Percentiles rank a stretch among this genome's conserved stretches.
These are phyloP conservation scores for Lydus trimaculatus DNA, from an alignment of 2,888 invertebrate species.

Conservation along the genomic window DNA sequence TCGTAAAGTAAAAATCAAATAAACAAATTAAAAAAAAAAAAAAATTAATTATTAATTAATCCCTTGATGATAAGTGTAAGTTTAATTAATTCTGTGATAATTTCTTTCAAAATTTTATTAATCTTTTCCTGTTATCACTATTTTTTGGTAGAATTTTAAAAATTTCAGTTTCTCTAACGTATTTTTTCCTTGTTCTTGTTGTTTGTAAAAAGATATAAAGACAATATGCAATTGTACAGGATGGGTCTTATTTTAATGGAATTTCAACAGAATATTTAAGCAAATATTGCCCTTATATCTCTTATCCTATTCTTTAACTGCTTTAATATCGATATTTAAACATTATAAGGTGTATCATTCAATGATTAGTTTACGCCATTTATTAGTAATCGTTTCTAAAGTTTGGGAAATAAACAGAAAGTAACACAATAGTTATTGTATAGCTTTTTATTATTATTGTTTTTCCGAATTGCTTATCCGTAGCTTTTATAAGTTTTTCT, in stretches of 20 bases:
- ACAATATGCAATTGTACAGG: slow-evolving; percentile 4
- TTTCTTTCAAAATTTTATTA: background rate
- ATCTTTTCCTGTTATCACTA: background rate
- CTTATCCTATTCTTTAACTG: background rate
- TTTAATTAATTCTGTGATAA: slow-evolving; percentile 9
- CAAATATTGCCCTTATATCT: slow-evolving; percentile 5
- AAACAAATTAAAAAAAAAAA: background rate
- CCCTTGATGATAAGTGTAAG: background rate
- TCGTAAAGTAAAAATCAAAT: background rate
- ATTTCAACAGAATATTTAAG: background rate
- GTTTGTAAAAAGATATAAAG: slow-evolving; percentile 5
- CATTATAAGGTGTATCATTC: background rate
- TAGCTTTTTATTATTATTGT: too few species aligned
- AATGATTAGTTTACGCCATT: background rate
- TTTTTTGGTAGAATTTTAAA: background rate
- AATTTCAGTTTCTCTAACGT: background rate
- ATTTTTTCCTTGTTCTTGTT: background rate
- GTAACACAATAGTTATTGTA: too few species aligned
- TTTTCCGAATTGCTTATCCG: too few species aligned
- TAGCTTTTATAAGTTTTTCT: too few species aligned
- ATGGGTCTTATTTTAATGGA: slow-evolving; percentile 6
- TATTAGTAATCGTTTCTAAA: too few species aligned
- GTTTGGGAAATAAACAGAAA: too few species aligned
- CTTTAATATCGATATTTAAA: background rate
- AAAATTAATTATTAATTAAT: background rate